phyloP scores from a whole-genome alignment of 2,888 invertebrate genomes.

The Adelognathus sp. region DNA sequence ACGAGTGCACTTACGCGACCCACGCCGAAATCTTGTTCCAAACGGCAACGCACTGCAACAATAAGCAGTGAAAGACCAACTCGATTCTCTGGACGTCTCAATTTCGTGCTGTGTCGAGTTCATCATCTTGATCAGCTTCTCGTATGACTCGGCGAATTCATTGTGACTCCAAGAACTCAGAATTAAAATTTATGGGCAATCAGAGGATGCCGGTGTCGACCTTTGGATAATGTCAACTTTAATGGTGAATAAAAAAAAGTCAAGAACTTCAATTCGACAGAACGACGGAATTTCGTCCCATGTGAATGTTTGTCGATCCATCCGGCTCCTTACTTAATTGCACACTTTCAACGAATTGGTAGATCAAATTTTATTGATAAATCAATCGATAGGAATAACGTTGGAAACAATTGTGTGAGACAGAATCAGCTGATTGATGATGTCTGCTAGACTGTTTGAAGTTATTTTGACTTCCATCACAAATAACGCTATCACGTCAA shows the following conservation, averaged over 20 bases:
- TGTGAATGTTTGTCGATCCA: too few species aligned
- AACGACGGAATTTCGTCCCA: too few species aligned
- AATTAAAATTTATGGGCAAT: neutral
- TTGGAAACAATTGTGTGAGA: too few species aligned
- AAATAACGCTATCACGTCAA: too few species aligned
- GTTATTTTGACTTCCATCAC: too few species aligned
- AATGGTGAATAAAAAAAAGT: neutral
- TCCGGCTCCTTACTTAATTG: too few species aligned
- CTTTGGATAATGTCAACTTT: neutral
- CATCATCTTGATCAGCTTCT: neutral
- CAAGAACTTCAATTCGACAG: too few species aligned
- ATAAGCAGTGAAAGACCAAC: slow-evolving; percentile 16
- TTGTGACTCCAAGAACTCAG: neutral
- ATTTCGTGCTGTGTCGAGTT: neutral
- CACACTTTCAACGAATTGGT: too few species aligned
- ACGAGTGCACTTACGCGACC: slow-evolving; percentile 56
- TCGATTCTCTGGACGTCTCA: slow-evolving; percentile 2
- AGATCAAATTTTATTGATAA: too few species aligned
- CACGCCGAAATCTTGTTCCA: slow-evolving; percentile 47
- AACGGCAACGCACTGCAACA: slow-evolving; percentile 23
- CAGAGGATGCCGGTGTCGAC: neutral
- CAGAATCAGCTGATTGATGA: too few species aligned
- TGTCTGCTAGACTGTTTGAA: too few species aligned
- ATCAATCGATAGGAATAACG: too few species aligned
- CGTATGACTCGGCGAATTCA: neutral